These are phyloP conservation scores for Toxotes jaculatrix DNA, from an alignment of 2,113 vertebrate species.

Conservation along the genomic window DNA sequence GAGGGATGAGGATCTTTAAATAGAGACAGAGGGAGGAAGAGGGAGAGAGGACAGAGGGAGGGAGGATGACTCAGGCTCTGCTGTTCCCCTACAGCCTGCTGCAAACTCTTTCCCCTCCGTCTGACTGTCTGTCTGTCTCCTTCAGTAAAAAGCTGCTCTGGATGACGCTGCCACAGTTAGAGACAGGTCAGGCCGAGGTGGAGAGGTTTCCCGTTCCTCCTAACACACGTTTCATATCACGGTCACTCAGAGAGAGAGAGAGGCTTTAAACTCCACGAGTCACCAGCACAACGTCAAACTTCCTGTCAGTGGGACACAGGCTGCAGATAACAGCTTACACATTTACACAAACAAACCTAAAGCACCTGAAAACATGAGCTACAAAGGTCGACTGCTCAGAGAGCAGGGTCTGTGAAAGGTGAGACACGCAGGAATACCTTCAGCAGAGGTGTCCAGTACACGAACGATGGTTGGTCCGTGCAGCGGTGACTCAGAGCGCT, in stretches of 20 bases:
- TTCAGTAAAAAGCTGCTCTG: background rate
- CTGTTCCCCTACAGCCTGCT: background rate
- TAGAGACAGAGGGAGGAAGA: background rate
- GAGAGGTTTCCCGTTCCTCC: background rate
- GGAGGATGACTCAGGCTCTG: conserved; percentile 21
- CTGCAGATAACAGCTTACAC: background rate
- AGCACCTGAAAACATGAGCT: background rate
- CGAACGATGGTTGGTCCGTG: no score
- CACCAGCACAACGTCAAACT: background rate
- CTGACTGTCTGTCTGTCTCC: background rate
- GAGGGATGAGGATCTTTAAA: conserved; percentile 25
- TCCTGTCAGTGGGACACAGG: background rate
- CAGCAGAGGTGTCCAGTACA: no score
- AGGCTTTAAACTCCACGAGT: conserved; percentile 8
- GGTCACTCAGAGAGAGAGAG: background rate
- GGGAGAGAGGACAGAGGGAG: no score
- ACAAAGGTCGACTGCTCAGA: no score
- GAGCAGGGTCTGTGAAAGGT: no score
- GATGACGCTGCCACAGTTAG: background rate
- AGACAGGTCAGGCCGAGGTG: background rate
- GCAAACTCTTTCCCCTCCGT: background rate
- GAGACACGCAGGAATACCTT: no score
- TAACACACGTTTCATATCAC: background rate
- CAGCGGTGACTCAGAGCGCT: no score
- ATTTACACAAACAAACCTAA: background rate